Evolutionary conservation across 2,888 invertebrate species (phyloP), one percentile per base, ranked within the genome.

Genomic region (Dascillus cervinus): DNA sequence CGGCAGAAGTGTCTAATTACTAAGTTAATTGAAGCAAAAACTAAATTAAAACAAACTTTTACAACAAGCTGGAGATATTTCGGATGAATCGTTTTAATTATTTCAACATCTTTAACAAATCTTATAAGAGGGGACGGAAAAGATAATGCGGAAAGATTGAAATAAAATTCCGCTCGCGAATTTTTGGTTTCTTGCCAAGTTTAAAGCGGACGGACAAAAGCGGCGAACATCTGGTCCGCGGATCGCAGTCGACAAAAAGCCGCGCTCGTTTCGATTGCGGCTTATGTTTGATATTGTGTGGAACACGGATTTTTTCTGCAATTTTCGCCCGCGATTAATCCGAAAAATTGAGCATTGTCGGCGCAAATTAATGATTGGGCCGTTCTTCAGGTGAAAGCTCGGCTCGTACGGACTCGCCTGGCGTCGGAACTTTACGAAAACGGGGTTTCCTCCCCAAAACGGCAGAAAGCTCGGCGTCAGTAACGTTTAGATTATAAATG

Each of bases 381-480:
- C 55, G 52, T 54, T 50, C 53, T 53, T 53, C 58, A 59, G 58
- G 59, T 58, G 54, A 47, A 55, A 53, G 33, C 34, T 32, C 38
- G 29, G 32, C 32, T 41, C 42, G 39, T 23, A 23, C 24, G 13
- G 29, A 26, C 29, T 39, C 47, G 46, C 31, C 21, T 21, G 22
- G 33, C 27, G 20, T 36, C 42, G 35, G 34, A 38, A 35, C 37
- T 40, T 41, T 41, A 45, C 41, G 46, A 46, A 43, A 37, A 33
- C 37, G 39, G 57, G 56, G 55, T 58, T 60, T 58, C 57, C 60
- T 53, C 56, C 53, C 56, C 58, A 53, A 52, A 49, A 49, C 50
- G 46, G 50, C 49, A 53, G 56, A 56, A 56, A 46, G 60, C 54
- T 53, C 57, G 60, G 57, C 58, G 58, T 56, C 61, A 62, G 64